Percentiles rank a stretch among this genome's conserved stretches.
Evolutionary conservation across 2,797 vertebrate species (phyloP).

Genomic region (Pyrocephalus nanus): DNA sequence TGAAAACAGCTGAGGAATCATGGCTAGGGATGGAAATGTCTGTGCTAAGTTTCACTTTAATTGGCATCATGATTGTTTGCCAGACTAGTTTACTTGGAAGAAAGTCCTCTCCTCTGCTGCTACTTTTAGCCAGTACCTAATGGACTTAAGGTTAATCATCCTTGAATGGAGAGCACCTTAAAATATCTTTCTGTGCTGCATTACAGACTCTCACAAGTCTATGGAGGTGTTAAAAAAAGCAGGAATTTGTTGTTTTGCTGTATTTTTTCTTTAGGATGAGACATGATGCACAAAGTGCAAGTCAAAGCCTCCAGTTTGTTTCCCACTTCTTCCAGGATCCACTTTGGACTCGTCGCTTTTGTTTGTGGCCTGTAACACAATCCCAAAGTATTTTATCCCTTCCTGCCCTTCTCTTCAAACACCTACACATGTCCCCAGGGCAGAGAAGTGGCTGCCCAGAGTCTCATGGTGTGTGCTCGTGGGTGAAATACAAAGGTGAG

Average conservation of each 20-base stretch:
- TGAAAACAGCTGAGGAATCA: constrained; percentile 12
- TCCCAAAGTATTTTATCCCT: not conserved
- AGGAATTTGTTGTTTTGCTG: not conserved
- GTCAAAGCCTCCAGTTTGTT: not conserved
- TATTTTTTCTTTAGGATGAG: no score
- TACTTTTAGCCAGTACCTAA: not conserved
- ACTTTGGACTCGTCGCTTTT: not conserved
- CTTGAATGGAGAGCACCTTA: not conserved
- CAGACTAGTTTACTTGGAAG: not conserved
- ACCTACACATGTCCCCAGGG: not conserved
- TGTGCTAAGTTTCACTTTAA: not conserved
- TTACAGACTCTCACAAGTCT: not conserved
- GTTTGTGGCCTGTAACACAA: not conserved
- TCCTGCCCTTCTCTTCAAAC: not conserved
- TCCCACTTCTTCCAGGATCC: not conserved
- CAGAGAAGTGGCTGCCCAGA: not conserved
- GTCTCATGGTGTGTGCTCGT: no score
- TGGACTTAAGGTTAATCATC: not conserved
- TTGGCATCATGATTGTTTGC: not conserved
- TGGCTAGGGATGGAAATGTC: not conserved
- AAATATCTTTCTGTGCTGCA: not conserved
- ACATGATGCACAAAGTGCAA: not conserved
- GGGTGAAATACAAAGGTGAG: no score
- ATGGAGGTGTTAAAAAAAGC: not conserved
- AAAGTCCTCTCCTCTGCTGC: not conserved